Evolutionary conservation across 2,113 vertebrate genomes (phyloP).

Genomic region (zebrafish (Danio rerio)): GRCz12tu NC_133179.1:287001-287500

Average conservation of each 20-base stretch:
- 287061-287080: background rate
- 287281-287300: slow-evolving; percentile 31
- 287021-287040: no score
- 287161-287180: background rate
- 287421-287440: background rate
- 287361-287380: background rate
- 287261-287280: slow-evolving; percentile 58
- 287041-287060: no score
- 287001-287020: no score
- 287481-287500: slow-evolving; percentile 43
- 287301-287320: slow-evolving; percentile 41
- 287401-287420: background rate
- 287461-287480: slow-evolving; percentile 37
- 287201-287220: no score
- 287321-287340: slow-evolving; percentile 56
- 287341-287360: slow-evolving; percentile 38
- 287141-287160: background rate
- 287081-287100: background rate
- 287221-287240: slow-evolving; percentile 22
- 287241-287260: slow-evolving; percentile 43
- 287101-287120: background rate
- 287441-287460: slow-evolving; percentile 37
- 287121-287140: background rate
- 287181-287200: background rate
- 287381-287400: background rate